Evolutionary conservation across 2,113 vertebrate species (phyloP).

Genomic region (Zosterops pallidus): DNA sequence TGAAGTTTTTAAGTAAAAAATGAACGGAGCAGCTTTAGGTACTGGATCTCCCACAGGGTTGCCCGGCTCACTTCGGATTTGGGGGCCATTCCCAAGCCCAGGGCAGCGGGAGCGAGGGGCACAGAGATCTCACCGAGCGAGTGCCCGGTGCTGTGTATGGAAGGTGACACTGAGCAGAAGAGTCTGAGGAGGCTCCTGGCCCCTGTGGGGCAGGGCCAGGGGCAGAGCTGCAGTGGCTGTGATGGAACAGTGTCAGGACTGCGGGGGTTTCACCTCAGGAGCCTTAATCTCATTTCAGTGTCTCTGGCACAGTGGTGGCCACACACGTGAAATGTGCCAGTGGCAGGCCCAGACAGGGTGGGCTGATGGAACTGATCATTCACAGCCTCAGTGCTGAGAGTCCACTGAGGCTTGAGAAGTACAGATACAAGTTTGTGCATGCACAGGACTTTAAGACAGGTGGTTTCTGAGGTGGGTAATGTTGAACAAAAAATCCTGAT

Average conservation of each 20-base stretch:
- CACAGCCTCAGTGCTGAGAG: not conserved
- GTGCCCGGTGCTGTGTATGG: not conserved
- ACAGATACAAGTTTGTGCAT: not conserved
- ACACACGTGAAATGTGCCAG: not conserved
- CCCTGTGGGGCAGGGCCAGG: not conserved
- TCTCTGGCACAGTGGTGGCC: not conserved
- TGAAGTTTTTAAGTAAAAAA: not conserved
- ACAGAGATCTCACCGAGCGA: not conserved
- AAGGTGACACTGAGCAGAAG: not conserved
- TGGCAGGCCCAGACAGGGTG: not conserved
- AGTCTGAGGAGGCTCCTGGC: not conserved
- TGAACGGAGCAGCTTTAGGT: not conserved
- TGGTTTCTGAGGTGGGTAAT: not conserved
- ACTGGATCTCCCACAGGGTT: not conserved
- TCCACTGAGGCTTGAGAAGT: not conserved
- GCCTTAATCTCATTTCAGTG: not conserved
- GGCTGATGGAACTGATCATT: not conserved
- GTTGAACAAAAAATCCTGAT: not conserved
- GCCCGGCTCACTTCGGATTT: not conserved
- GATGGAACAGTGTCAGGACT: not conserved
- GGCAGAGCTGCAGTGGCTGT: not conserved
- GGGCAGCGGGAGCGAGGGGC: fast-evolving
- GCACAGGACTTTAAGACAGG: not conserved
- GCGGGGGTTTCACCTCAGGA: not conserved
- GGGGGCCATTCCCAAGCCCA: not conserved